These are phyloP conservation scores for Ruditapes philippinarum DNA, from an alignment of 1,140 invertebrate species.

Conservation along the genomic window DNA sequence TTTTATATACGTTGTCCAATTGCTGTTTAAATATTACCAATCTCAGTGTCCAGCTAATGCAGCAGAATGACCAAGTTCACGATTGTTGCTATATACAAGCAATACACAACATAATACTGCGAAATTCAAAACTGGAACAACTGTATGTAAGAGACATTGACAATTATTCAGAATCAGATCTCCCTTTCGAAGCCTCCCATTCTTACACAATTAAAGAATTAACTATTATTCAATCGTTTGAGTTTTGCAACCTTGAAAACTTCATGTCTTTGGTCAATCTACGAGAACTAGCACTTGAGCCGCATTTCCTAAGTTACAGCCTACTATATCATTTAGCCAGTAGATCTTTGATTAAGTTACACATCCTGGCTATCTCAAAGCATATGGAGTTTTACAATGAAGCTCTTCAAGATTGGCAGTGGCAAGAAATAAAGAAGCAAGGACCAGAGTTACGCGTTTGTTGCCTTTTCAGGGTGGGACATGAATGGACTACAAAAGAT, in stretches of 20 bases:
- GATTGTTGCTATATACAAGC: constrained; percentile 5
- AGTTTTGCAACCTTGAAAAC: background rate
- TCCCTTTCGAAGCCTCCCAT: constrained; percentile 22
- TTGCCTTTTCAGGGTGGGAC: constrained; percentile 19
- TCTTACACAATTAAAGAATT: background rate
- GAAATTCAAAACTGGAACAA: background rate
- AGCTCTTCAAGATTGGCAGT: constrained; percentile 30
- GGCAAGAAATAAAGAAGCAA: constrained; percentile 29
- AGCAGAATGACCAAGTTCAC: constrained; percentile 1
- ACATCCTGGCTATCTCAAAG: constrained; percentile 29
- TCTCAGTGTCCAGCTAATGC: background rate
- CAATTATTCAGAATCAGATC: background rate
- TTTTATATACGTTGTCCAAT: constrained; percentile 13
- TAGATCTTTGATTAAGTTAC: background rate
- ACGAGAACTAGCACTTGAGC: constrained; percentile 24
- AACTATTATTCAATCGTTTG: constrained; percentile 24
- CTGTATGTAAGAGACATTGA: constrained; percentile 13
- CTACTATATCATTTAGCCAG: constrained; percentile 24
- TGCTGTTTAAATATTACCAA: background rate
- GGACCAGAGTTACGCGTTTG: constrained; percentile 27
- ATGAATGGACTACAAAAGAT: constrained; percentile 51
- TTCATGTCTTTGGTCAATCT: constrained; percentile 51
- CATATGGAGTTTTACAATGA: constrained; percentile 48
- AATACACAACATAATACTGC: background rate
- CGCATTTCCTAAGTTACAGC: constrained; percentile 33